A percentile compares a stretch with the other conserved stretches of the same genome.
These are phyloP conservation scores for Dipodomys spectabilis DNA, from an alignment of 2,113 vertebrate genomes.

Conservation along the genomic window DNA sequence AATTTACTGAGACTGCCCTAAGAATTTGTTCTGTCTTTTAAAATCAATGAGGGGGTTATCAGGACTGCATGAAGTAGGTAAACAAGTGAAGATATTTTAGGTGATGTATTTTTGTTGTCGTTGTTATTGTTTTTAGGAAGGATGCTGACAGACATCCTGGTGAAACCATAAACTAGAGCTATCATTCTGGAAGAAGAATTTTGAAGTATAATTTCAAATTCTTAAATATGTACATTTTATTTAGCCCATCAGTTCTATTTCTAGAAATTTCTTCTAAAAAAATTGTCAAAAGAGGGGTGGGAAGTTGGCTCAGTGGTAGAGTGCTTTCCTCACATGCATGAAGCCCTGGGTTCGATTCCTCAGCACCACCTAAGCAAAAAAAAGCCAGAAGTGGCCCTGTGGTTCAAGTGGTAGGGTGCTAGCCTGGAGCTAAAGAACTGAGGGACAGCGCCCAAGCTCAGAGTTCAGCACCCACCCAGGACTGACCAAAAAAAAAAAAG, in stretches of 20 bases:
- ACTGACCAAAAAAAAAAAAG: too few species aligned
- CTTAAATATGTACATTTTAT: background rate
- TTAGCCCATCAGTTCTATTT: conserved; percentile 8
- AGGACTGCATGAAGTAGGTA: background rate
- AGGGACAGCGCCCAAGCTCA: too few species aligned
- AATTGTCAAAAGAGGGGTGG: too few species aligned
- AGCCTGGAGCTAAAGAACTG: too few species aligned
- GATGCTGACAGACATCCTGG: background rate
- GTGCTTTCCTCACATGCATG: too few species aligned
- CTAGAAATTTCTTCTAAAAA: conserved; percentile 6
- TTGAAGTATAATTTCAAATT: conserved; percentile 2
- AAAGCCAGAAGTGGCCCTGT: too few species aligned
- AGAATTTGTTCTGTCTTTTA: background rate
- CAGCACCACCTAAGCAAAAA: too few species aligned
- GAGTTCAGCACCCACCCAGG: too few species aligned
- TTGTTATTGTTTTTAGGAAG: too few species aligned
- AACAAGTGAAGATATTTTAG: background rate
- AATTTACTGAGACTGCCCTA: background rate
- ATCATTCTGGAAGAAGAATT: background rate
- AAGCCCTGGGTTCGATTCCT: too few species aligned
- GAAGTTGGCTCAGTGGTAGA: too few species aligned
- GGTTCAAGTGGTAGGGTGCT: too few species aligned
- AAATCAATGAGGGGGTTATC: background rate
- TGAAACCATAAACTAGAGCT: background rate
- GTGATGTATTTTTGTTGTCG: background rate